A percentile compares a stretch with the other conserved stretches of the same genome.
phyloP scores from a whole-genome alignment of 2,113 vertebrate species.

The Gorsachius goisagi region DNA sequence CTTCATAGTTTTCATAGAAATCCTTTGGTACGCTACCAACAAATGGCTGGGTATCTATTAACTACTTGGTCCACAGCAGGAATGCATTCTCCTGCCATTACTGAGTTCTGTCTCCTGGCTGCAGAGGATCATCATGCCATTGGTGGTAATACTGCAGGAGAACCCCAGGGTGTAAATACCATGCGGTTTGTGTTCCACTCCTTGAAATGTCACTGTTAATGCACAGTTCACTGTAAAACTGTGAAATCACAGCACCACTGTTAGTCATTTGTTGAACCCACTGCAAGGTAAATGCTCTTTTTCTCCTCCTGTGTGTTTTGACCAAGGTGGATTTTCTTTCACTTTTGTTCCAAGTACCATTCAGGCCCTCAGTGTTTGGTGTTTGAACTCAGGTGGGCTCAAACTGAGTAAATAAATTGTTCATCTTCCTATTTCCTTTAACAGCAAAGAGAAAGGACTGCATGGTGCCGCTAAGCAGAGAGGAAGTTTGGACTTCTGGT shows the following conservation, averaged over 20 bases:
- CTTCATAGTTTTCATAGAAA: not conserved
- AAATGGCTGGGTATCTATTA: not conserved
- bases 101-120: not conserved
- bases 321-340: not conserved
- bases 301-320: not conserved
- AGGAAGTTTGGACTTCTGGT: not conserved
- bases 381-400: not conserved
- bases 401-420: not conserved
- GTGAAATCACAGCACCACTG: not conserved
- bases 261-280: not conserved
- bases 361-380: not conserved
- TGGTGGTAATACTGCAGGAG: not conserved
- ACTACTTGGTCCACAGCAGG: not conserved
- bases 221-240: not conserved
- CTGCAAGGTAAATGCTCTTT: not conserved
- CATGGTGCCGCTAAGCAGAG: not conserved
- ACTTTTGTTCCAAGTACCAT: not conserved
- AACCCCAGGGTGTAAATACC: not conserved
- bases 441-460: not conserved
- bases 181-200: not conserved
- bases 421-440: not conserved
- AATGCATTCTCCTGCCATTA: not conserved
- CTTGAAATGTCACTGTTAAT: not conserved
- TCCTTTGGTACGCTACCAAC: not conserved
- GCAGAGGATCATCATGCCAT: fast-evolving